Evolutionary conservation across 2,888 invertebrate genomes (phyloP), one percentile per base, ranked within the genome.

Genomic region (Dermolepida albohirtum): DNA sequence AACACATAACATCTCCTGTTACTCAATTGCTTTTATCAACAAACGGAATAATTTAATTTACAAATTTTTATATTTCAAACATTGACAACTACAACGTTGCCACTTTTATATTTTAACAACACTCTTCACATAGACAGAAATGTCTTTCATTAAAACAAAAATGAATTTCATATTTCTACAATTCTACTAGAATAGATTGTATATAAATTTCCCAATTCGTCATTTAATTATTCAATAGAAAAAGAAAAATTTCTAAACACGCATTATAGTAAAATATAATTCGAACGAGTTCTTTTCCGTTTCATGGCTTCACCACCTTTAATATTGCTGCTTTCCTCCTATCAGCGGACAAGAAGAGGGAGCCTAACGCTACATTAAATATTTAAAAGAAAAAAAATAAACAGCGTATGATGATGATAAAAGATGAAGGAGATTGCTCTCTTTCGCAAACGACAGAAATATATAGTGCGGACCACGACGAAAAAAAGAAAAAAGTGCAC

Each of bases 321-420:
- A 57, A 57, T 57, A 57, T 57, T 29, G 27, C 57, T 57, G 5
- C 54, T 6, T 6, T 54, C 57, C 57, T 17, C 7, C 43, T 47
- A 57, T 44, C 27, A 43, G 27, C 44, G 57, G 43, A 22, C 43
- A 43, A 11, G 55, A 22, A 43, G 22, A 43, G 44, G 40, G 57
- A 57, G 57, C 40, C 29, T 17, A 27, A 40, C 41, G 14, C 10
- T 49, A 68, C 72, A 73, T 74, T 74, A 74, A 73, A 72, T 70
- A 74, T 74, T 72, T 71, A 74, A 69, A 57, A 16, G 22, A 67
- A 63, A 64, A 68, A 71, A 71, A 73, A 73, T 72, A 68, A 71
- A 72, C 70, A 68, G 65, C 68, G 70, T 65, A 66, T 68, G 69
- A 74, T 67, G 71, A 64, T 69, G 65, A 57, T 68, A 71, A 70